Conservation (phyloP, 2,113 vertebrate genomes). For the Marcusenius ussheri region DNA sequence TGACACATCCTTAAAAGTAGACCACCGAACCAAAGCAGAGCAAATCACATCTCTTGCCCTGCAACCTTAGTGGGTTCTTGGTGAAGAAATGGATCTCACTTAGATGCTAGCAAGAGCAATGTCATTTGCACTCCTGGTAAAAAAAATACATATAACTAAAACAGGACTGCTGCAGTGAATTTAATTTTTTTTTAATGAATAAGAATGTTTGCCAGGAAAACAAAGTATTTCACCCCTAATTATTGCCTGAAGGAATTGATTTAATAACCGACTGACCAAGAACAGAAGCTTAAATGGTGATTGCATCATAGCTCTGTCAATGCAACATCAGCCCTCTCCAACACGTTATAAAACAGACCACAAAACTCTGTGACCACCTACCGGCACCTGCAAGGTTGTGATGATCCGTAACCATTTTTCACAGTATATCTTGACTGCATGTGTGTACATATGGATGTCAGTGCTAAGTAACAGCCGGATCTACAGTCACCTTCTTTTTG, state of each 20-base stretch:
- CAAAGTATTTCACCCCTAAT: background rate
- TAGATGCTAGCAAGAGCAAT: background rate
- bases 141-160: background rate
- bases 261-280: background rate
- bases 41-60: slow-evolving; percentile 43
- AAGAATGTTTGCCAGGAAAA: background rate
- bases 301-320: background rate
- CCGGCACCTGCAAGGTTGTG: background rate
- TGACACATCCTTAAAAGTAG: slow-evolving; percentile 27
- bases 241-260: background rate
- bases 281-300: background rate
- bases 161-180: background rate
- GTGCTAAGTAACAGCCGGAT: background rate
- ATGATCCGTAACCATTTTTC: background rate
- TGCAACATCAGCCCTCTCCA: background rate
- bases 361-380: background rate
- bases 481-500: background rate
- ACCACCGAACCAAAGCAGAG: slow-evolving; percentile 36
- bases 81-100: background rate
- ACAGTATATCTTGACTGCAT: background rate
- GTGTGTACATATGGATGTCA: background rate
- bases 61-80: slow-evolving; percentile 21
- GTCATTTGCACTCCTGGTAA: background rate
- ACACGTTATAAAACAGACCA: background rate
- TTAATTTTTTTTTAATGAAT: background rate